Percentiles rank a stretch among this genome's conserved stretches.
Conservation (phyloP, 2,797 vertebrate species). For the Coregonus suidteri region DNA sequence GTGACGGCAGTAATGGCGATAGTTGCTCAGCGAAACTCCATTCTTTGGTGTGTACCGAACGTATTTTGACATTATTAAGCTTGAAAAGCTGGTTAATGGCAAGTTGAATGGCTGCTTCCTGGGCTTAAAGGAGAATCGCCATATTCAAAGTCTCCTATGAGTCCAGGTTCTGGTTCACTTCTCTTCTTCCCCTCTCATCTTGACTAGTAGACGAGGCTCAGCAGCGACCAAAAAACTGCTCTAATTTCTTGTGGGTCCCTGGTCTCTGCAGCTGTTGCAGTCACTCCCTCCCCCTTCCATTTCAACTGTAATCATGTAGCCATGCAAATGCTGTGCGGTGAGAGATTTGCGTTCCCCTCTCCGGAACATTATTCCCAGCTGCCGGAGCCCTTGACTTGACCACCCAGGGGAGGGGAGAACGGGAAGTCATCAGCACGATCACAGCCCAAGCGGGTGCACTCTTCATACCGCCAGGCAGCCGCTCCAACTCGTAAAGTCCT, state of each 20-base stretch:
- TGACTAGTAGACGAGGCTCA: conserved; percentile 22
- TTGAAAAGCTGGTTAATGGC: too few relatives aligned
- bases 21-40: too few relatives aligned
- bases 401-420: conserved; percentile 68
- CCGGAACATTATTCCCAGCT: conserved; percentile 73
- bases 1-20: too few relatives aligned
- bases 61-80: too few relatives aligned
- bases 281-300: conserved; percentile 54
- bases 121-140: too few relatives aligned
- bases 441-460: conserved; percentile 54
- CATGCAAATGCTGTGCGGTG: conserved; percentile 70
- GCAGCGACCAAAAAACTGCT: conserved; percentile 53
- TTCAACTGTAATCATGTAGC: conserved; percentile 71
- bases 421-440: conserved; percentile 74
- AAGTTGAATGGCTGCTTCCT: too few relatives aligned
- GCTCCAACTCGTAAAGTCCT: conserved; percentile 69
- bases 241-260: conserved; percentile 62
- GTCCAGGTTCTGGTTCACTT: background rate
- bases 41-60: too few relatives aligned
- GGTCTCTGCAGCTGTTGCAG: conserved; percentile 70
- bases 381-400: conserved; percentile 69
- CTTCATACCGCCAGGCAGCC: conserved; percentile 56
- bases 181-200: conserved; percentile 38
- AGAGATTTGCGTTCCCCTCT: conserved; percentile 69
- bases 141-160: background rate